These are phyloP conservation scores for Rhimphoctona megacephalus DNA, from an alignment of 2,888 invertebrate species.

Conservation along the genomic window DNA sequence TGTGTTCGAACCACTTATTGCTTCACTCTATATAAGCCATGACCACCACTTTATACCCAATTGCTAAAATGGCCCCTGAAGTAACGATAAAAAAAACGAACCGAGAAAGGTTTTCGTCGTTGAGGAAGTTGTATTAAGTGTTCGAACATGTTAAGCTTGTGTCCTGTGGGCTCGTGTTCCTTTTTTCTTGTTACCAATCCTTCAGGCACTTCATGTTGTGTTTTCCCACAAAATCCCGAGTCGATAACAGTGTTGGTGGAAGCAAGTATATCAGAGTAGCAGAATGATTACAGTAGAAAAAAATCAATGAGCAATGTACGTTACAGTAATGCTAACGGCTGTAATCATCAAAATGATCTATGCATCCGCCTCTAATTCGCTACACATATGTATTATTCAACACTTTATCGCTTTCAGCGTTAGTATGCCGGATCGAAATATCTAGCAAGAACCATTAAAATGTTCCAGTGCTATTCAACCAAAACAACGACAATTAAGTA, in stretches of 20 bases:
- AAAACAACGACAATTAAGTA: background rate
- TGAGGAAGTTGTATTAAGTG: constrained; percentile 18
- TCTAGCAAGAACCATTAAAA: background rate
- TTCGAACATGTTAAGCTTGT: constrained; percentile 39
- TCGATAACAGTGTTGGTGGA: background rate
- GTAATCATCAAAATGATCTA: background rate
- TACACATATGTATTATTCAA: background rate
- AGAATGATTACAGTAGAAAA: background rate
- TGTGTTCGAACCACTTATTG: constrained; percentile 48
- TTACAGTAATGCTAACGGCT: background rate
- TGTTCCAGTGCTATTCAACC: background rate
- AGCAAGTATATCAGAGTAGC: background rate
- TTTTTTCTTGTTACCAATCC: constrained; percentile 19
- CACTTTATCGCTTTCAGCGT: background rate
- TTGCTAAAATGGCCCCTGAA: constrained; percentile 7
- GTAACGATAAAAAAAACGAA: background rate
- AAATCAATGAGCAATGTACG: background rate
- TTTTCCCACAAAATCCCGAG: background rate
- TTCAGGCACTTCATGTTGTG: constrained; percentile 2
- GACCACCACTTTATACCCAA: constrained; percentile 51
- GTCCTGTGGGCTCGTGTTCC: constrained; percentile 19
- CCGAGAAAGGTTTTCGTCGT: constrained; percentile 19
- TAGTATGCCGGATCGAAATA: background rate
- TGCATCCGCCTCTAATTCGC: background rate
- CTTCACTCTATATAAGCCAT: constrained; percentile 34